Conservation (phyloP, 2,888 invertebrate species). For the Heteropelma amictum region DNA sequence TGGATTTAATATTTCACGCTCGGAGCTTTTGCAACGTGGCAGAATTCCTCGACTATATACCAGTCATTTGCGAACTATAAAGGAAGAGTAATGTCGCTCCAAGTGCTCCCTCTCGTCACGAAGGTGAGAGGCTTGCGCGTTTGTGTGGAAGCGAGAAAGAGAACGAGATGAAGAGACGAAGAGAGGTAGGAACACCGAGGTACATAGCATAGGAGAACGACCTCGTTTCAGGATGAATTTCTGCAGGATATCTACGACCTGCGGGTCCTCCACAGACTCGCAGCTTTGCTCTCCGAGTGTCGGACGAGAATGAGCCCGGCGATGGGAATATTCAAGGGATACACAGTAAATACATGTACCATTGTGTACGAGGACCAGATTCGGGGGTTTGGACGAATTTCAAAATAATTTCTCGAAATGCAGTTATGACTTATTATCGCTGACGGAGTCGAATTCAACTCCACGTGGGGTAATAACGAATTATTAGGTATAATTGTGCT, state of each 20-base stretch:
- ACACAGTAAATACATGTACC: constrained; percentile 1
- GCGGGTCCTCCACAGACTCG: constrained; percentile 28
- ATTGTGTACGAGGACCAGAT: too few relatives aligned
- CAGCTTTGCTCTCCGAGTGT: constrained; percentile 22
- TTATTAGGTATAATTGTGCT: too few relatives aligned
- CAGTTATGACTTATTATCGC: too few relatives aligned
- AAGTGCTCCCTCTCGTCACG: constrained; percentile 1
- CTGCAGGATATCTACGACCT: constrained; percentile 21
- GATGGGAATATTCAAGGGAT: neutral
- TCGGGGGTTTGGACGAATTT: too few relatives aligned
- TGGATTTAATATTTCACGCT: constrained; percentile 55
- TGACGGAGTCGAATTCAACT: too few relatives aligned
- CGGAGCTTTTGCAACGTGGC: constrained; percentile 32
- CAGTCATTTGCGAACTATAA: neutral
- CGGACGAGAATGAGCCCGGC: constrained; percentile 16
- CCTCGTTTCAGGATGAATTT: constrained; percentile 48
- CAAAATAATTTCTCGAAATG: too few relatives aligned
- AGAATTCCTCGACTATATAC: constrained; percentile 20
- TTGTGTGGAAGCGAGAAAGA: neutral
- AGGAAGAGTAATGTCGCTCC: constrained; percentile 34
- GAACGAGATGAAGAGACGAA: neutral
- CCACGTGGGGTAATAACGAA: too few relatives aligned
- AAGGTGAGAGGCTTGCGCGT: neutral
- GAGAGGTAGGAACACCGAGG: neutral
- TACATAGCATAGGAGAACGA: constrained; percentile 22